These are phyloP conservation scores for Globodera rostochiensis DNA, from an alignment of 1,140 invertebrate genomes.

Conservation along the genomic window DNA sequence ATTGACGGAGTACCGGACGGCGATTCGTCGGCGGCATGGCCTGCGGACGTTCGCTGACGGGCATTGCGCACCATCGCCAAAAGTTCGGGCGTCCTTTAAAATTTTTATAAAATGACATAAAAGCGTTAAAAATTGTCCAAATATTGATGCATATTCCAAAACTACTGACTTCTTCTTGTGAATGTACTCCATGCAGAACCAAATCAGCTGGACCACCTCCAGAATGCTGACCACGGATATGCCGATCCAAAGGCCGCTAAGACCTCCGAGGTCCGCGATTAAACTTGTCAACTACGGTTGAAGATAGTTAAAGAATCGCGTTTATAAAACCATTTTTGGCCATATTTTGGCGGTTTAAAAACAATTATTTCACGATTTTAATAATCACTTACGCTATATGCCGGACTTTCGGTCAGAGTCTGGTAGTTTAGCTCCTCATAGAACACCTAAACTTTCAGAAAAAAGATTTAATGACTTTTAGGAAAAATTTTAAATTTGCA, in stretches of 20 bases:
- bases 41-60: neutral
- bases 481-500: too few species aligned
- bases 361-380: too few species aligned
- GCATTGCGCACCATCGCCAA: slow-evolving; percentile 1
- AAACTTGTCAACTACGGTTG: slow-evolving; percentile 44
- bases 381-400: slow-evolving; percentile 51
- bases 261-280: slow-evolving; percentile 62
- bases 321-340: too few species aligned
- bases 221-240: slow-evolving; percentile 62
- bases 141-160: neutral
- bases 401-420: slow-evolving; percentile 60
- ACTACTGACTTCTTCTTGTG: slow-evolving; percentile 23
- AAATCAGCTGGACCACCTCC: slow-evolving; percentile 53
- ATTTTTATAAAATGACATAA: neutral
- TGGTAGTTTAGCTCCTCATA: slow-evolving; percentile 65
- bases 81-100: neutral
- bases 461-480: too few species aligned
- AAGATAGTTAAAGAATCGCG: neutral
- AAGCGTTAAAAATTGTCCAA: neutral
- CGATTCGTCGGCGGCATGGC: slow-evolving; percentile 10
- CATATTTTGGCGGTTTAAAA: too few species aligned
- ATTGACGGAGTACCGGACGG: neutral
- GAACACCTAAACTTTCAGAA: slow-evolving; percentile 53
- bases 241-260: slow-evolving; percentile 64
- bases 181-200: slow-evolving; percentile 31